Base-by-base conservation (phyloP, 2,113 vertebrate species). In the Cynoglossus semilaevis region DNA sequence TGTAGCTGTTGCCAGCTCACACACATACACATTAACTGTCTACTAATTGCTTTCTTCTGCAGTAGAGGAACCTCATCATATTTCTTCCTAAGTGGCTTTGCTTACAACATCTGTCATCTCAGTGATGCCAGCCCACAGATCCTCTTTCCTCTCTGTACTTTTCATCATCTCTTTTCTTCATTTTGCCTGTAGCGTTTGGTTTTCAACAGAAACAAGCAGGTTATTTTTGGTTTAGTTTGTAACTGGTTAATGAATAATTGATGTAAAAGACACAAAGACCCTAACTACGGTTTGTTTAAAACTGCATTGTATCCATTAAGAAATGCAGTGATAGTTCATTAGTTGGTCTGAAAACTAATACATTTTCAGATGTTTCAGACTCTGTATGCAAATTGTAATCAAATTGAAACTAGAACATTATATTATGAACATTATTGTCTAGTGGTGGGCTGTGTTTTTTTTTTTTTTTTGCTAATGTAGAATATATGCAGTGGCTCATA, bases 211-310 rank as follows among this genome's bases (percentile, higher is more conserved):
- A 54, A 29, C 22, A 29, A 29, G 3, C 22, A 29, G 37, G 44
- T 63, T 80, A 67, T 83, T 78, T 74, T 46, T 82, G 66, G 65
- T 73, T 72, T 45, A 64, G 75, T 65, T 81, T 81, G 81, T 36
- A 75, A 62, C 59, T 64, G 9, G 2, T 51, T 51, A 2, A 59
- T 86, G 68, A 86, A 88, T 88, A 73, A 89, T 87, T 77, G 60
- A 86, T 42, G n/a, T 42, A 69, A 63, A 61, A 77, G 70, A 84
- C 78, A 80, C 71, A 69, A 69, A 74, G 65, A 52, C 46, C 52
- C 51, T 62, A 56, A 19, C 50, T 65, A 59, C 57, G 52, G 52
- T 69, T 69, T 42, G 46, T 58, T 76, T 52, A 63, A 63, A 67
- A 51, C 58, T 48, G 42, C 63, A 58, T 51, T 44, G n/a, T n/a